Conservation (phyloP, 1,140 invertebrate genomes). For the Archivesica marissinica region DNA sequence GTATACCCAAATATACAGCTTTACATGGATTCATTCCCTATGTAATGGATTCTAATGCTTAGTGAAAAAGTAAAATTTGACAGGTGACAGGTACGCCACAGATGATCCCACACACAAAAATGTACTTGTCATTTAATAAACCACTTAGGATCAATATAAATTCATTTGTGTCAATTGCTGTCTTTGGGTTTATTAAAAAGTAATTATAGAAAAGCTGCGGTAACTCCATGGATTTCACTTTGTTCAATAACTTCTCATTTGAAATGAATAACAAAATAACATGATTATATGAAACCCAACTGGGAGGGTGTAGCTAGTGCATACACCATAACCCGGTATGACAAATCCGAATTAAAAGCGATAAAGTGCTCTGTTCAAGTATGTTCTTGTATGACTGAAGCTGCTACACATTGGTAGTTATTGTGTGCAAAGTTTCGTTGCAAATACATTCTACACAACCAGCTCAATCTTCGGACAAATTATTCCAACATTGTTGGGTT, state of each 20-base stretch:
- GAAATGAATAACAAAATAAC: slow-evolving; percentile 36
- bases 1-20: too few species aligned
- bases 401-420: too few species aligned
- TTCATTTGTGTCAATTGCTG: slow-evolving; percentile 34
- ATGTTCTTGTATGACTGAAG: too few species aligned
- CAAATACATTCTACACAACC: too few species aligned
- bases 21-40: too few species aligned
- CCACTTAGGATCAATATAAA: slow-evolving; percentile 32
- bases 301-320: neutral
- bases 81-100: neutral
- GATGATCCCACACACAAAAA: neutral
- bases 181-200: slow-evolving; percentile 20
- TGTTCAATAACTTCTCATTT: slow-evolving; percentile 11
- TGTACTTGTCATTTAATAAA: slow-evolving; percentile 9
- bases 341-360: too few species aligned
- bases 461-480: too few species aligned
- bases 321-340: too few species aligned
- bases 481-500: too few species aligned
- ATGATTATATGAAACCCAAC: slow-evolving; percentile 12
- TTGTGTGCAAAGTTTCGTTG: too few species aligned
- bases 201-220: neutral
- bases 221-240: neutral
- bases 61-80: neutral
- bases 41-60: too few species aligned
- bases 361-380: too few species aligned